Evolutionary conservation across 2,113 vertebrate species (phyloP), one percentile per base, ranked within the genome.

Genomic region (Hypanus sabinus): DNA sequence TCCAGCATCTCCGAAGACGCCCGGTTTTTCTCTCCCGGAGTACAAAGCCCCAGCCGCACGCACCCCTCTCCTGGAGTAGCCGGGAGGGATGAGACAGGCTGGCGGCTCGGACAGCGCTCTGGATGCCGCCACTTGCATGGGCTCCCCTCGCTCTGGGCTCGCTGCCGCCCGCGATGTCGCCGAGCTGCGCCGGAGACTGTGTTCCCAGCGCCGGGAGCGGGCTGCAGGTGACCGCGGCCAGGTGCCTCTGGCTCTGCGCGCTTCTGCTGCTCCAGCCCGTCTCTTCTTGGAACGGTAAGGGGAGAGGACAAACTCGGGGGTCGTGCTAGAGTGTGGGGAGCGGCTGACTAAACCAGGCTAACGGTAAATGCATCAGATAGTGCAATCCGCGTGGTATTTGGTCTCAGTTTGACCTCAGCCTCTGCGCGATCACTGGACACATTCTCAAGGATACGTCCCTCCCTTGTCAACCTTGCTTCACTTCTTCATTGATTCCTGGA

Each of bases 251-350:
- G 18, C 6, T 90, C 30, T 90, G 62, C 60, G 8, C 62, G 12
- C 3, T 90, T 30, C 57, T 90, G 30, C 60, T 90, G 30, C 60
- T 90, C 1, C 60, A 33, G 4, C 30, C 85, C 60, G 60, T 14
- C 85, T 90, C 85, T 8, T 60, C 85, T 20, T 33, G 60, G 14
- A 68, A 90, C 30, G 85, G 85, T 90, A 90, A 90, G 85, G 60
- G 12, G 83, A 62, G 36, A 12, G 55, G 77, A 24, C 0, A 55
- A n/a, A 16, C 46, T 46, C 8, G 77, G 68, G 68, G 68, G 36
- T 27, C 22, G 7, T 46, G 46, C 46, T 46, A 24, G 46, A 38
- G 46, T 20, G 85, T 14, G 60, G 24, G 24, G 2, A 10, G 24
- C 5, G 80, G 46, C 22, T 27, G 5, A 7, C 18, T 24, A n/a